phyloP scores from a whole-genome alignment of 2,113 vertebrate species.

The Cyanoderma ruficeps region DNA sequence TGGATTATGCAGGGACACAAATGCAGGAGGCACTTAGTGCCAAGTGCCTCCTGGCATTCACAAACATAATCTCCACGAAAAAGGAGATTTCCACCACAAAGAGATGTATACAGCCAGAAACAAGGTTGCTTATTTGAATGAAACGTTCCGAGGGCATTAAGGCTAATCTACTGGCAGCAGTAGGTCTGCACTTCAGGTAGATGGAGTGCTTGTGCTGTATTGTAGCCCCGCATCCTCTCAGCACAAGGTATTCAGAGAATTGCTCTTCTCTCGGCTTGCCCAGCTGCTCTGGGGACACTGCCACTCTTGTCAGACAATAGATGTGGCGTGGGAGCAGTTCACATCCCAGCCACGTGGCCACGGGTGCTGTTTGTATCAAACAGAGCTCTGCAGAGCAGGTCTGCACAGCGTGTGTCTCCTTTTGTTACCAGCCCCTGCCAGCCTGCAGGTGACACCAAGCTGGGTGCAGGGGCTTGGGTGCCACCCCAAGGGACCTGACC shows the following conservation, averaged over 20 bases:
- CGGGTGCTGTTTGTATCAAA: not conserved
- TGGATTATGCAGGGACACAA: conserved; percentile 6
- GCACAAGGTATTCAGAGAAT: not conserved
- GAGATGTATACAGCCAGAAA: not conserved
- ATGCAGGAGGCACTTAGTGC: not conserved
- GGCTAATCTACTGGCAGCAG: not conserved
- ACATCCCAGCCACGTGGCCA: not conserved
- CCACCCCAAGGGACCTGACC: not conserved
- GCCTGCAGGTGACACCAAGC: not conserved
- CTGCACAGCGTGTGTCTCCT: not conserved
- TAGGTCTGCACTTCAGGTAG: conserved; percentile 25
- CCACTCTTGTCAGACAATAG: not conserved
- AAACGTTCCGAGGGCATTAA: not conserved
- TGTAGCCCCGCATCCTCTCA: not conserved
- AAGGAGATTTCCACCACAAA: conserved; percentile 22
- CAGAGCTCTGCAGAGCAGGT: not conserved
- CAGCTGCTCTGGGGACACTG: not conserved
- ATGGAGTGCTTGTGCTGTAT: conserved; percentile 25
- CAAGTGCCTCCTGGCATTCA: conserved; percentile 24
- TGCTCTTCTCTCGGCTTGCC: not conserved
- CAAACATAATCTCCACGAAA: not conserved
- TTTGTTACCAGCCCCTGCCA: not conserved
- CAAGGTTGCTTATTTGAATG: not conserved
- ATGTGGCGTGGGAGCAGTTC: accelerated
- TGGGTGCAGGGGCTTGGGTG: not conserved